A percentile compares a stretch with the other conserved stretches of the same genome.
phyloP scores from a whole-genome alignment of 2,797 vertebrate genomes.

The Enteromius radiatus region DNA sequence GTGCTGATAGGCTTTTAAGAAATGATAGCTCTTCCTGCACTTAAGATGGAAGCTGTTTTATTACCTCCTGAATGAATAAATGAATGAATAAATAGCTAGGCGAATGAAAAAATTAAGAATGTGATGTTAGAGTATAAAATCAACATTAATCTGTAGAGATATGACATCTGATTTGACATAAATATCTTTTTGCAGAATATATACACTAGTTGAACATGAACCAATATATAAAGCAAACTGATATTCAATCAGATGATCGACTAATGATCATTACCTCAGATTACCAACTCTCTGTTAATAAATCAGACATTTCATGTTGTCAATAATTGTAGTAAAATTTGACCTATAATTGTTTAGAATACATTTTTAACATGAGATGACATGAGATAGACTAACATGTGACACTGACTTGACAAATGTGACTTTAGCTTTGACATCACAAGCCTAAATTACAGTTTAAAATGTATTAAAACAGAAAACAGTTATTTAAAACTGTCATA shows the following conservation, averaged over 20 bases:
- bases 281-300: neutral
- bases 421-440: too few species aligned
- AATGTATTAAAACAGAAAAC: too few species aligned
- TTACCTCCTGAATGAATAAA: constrained; percentile 48
- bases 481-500: neutral
- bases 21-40: constrained; percentile 35
- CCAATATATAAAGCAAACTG: neutral
- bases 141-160: neutral
- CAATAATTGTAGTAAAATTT: neutral
- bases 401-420: neutral
- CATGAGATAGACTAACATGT: neutral
- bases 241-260: neutral
- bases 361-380: neutral
- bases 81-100: constrained; percentile 18
- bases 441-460: neutral
- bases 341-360: neutral
- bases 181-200: neutral
- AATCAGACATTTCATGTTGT: neutral
- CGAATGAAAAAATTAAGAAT: neutral
- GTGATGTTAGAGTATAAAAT: neutral
- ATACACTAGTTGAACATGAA: neutral
- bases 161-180: neutral
- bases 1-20: constrained; percentile 38
- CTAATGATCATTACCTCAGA: neutral
- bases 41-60: constrained; percentile 54